Base-by-base conservation (phyloP, 2,797 vertebrate species). In the Oophaga sylvatica region DNA sequence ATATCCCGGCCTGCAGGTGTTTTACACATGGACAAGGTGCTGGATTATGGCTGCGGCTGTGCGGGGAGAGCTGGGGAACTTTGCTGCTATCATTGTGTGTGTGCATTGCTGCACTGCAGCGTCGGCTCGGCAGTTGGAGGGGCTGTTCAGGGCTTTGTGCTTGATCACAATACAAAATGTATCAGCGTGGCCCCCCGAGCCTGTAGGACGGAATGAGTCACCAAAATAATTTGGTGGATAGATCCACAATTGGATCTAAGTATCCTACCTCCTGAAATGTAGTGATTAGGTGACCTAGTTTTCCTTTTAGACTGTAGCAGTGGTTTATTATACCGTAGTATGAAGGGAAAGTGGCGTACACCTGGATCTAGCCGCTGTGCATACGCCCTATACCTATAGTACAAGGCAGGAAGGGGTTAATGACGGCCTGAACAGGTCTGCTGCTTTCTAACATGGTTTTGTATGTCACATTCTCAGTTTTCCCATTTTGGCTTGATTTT, bases 11-110 rank as follows among this genome's bases (percentile, higher is more conserved):
- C 56, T 62, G 35, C 68, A 62, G 82, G 22, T 41, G 57, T 62
- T 48, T 20, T 84, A 84, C 31, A 76, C 59, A 41, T n/a, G 53
- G 19, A n/a, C 67, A 73, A 31, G 53, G 26, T 79, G 56, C 22
- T 62, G 19, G 15, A 35, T 71, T 22, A 73, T 59, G 60, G 13
- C 41, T 6, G 71, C 19, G 9, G 71, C 71, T 48, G 71, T 22
- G 70, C 71, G 13, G 45, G 12, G 9, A 22, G 19, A 35, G 31
- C 35, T 11, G 12, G 65, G 29, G 65, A 67, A 67, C 26, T 48
- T 22, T n/a, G 48, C 70, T 45, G 35, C 7, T 41, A 41, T 22
- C 9, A 45, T 73, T 16, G 35, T 19, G 20, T 19, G 1, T 41
- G 70, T 20, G 17, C 68, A 73, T 73, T 73, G 70, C 31, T 20